Conservation (phyloP, 2,888 invertebrate genomes). For the Diarsia brunnea region DNA sequence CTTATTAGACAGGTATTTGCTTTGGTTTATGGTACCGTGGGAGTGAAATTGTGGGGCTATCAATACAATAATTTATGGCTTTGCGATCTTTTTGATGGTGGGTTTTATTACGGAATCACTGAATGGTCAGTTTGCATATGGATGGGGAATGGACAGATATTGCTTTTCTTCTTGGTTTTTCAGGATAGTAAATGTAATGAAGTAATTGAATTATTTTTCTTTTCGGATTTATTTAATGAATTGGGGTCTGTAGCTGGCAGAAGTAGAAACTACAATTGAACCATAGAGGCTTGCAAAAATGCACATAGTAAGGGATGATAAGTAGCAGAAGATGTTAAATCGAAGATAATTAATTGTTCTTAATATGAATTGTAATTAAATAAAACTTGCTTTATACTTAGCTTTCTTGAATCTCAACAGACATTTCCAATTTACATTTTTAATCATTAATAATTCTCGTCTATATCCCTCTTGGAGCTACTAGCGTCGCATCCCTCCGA, state of each 20-base stretch:
- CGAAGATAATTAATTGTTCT: neutral
- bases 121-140: slow-evolving; percentile 19
- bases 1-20: slow-evolving; percentile 78
- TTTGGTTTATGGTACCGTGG: slow-evolving; percentile 75
- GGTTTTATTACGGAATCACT: slow-evolving; percentile 39
- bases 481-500: slow-evolving; percentile 9
- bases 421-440: slow-evolving; percentile 8
- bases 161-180: neutral
- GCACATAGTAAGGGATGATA: neutral
- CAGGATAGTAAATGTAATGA: neutral
- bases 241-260: no score
- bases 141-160: neutral
- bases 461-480: slow-evolving; percentile 10
- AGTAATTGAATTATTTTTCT: neutral
- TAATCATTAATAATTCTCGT: slow-evolving; percentile 8
- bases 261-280: neutral
- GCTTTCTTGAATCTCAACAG: neutral
- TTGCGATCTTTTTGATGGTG: slow-evolving; percentile 49
- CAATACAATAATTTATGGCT: slow-evolving; percentile 54
- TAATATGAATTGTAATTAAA: neutral
- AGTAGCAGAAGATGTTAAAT: neutral
- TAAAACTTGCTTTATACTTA: neutral
- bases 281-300: neutral
- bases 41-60: slow-evolving; percentile 66
- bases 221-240: neutral